These are phyloP conservation scores for Plecturocebus donacophilus DNA, from an alignment of 2,113 vertebrate genomes.

Conservation along the genomic window DNA sequence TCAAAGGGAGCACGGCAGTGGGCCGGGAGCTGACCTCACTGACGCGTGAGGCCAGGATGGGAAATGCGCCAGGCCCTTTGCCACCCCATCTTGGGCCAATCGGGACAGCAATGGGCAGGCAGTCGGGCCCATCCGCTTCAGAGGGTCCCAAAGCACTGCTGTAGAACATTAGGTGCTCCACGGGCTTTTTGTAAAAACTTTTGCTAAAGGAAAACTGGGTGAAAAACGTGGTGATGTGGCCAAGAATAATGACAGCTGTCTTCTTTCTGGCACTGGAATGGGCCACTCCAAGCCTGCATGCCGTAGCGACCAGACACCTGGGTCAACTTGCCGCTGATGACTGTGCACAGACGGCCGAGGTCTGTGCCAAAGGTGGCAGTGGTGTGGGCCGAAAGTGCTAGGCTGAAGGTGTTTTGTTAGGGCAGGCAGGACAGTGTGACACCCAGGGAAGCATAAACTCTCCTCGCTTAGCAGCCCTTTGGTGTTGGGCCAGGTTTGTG, in stretches of 20 bases:
- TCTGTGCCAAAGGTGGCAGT: too few species aligned
- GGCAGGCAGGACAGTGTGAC: not conserved
- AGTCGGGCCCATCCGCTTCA: fast-evolving
- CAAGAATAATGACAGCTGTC: not conserved
- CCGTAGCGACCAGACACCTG: not conserved
- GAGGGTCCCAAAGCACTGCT: not conserved
- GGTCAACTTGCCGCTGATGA: not conserved
- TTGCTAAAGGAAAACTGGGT: not conserved
- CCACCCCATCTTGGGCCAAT: not conserved
- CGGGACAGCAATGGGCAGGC: fast-evolving
- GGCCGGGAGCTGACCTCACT: slow-evolving; percentile 29
- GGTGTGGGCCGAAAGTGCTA: fast-evolving
- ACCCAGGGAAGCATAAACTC: not conserved
- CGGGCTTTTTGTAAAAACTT: not conserved
- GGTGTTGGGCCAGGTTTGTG: not conserved
- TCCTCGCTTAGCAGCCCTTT: not conserved
- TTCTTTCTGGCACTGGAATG: too few species aligned
- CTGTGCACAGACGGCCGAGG: not conserved
- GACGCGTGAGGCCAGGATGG: not conserved
- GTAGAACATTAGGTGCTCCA: fast-evolving
- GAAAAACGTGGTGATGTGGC: not conserved
- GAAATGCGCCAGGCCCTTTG: not conserved
- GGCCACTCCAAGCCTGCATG: not conserved
- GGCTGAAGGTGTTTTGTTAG: too few species aligned
- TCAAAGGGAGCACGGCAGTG: not conserved